phyloP scores from a whole-genome alignment of 2,888 invertebrate genomes.

The Sminthurinus aureus region DNA sequence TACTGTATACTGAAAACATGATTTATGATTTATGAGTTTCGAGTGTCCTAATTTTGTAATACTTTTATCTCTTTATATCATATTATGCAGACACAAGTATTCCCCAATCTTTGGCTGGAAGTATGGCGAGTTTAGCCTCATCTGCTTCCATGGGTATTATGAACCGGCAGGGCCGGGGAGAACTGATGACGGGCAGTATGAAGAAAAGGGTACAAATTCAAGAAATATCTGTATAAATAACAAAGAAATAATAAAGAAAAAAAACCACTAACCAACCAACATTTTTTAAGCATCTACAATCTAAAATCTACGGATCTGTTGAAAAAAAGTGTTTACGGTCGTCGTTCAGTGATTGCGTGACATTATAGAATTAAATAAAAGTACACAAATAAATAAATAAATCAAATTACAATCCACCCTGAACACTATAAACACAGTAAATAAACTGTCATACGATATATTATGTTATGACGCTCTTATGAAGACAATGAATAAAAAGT shows the following conservation, averaged over 20 bases:
- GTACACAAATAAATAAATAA: not conserved
- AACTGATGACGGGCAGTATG: constrained; percentile 38
- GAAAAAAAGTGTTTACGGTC: no score
- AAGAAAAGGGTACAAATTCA: constrained; percentile 49
- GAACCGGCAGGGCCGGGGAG: constrained; percentile 42
- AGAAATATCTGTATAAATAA: constrained; percentile 45
- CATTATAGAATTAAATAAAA: not conserved
- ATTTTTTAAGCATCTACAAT: no score
- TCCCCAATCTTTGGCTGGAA: constrained; percentile 41
- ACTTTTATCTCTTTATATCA: no score
- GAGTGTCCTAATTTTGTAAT: no score
- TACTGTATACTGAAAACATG: no score
- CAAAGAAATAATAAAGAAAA: no score
- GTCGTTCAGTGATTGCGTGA: not conserved
- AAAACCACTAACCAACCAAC: no score
- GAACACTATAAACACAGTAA: not conserved
- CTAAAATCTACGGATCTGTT: no score
- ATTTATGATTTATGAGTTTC: no score
- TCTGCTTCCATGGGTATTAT: constrained; percentile 43
- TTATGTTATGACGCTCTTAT: not conserved
- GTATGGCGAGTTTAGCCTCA: constrained; percentile 40
- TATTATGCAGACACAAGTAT: constrained; percentile 18
- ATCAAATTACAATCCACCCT: not conserved
- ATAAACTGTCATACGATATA: not conserved
- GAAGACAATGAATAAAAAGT: no score